Conservation (phyloP, 2,113 vertebrate species). For the human region DNA sequence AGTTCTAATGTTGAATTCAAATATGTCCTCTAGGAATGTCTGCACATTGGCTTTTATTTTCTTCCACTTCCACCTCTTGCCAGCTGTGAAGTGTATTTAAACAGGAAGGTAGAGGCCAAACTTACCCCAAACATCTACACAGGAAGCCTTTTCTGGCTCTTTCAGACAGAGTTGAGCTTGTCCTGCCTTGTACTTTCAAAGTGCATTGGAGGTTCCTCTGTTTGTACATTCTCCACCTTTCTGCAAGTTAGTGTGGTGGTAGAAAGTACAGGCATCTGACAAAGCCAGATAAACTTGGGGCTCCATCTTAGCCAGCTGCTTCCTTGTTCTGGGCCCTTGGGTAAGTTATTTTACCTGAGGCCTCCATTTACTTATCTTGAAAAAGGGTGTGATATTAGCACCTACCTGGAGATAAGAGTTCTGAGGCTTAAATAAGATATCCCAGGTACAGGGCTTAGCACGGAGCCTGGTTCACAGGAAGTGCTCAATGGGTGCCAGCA, state of each 20-base stretch:
- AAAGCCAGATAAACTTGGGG: background rate
- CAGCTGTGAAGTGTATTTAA: background rate
- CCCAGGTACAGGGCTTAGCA: background rate
- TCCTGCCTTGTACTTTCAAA: background rate
- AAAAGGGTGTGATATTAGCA: background rate
- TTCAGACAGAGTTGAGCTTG: background rate
- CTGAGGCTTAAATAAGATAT: background rate
- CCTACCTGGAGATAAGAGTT: background rate
- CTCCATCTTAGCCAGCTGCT: background rate
- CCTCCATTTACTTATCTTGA: background rate
- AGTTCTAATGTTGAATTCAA: background rate
- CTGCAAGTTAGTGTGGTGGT: background rate
- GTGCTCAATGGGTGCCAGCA: background rate
- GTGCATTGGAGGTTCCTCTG: rapidly evolving
- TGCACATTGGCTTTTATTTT: background rate
- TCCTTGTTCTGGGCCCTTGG: too few relatives aligned
- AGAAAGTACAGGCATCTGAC: background rate
- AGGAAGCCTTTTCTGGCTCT: background rate
- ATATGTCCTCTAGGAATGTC: background rate
- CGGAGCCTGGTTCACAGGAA: background rate
- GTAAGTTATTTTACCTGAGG: background rate
- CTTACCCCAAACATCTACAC: background rate
- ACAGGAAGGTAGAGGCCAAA: background rate
- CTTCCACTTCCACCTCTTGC: background rate
- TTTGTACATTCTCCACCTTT: background rate